These are phyloP conservation scores for Drosophila planitibia DNA, from an alignment of 2,888 invertebrate species.

Conservation along the genomic window DNA sequence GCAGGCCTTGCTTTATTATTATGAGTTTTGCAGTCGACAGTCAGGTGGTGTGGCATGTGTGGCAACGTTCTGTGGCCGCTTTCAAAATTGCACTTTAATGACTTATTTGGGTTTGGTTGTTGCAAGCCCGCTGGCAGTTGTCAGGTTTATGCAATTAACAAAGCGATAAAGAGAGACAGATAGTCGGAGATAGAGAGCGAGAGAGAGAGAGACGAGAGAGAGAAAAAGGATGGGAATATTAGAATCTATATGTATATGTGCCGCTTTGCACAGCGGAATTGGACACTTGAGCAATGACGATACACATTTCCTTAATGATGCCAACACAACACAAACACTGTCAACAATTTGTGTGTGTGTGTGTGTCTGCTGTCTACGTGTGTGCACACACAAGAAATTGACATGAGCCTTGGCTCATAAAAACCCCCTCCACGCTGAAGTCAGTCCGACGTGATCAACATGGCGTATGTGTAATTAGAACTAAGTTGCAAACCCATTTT, in stretches of 20 bases:
- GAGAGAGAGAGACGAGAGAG: constrained; percentile 11
- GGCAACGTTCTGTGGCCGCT: constrained; percentile 39
- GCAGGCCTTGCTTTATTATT: constrained; percentile 74
- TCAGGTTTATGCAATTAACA: constrained; percentile 54
- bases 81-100: constrained; percentile 79
- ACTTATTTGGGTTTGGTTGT: constrained; percentile 68
- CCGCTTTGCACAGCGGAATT: constrained; percentile 68
- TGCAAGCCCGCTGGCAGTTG: constrained; percentile 20
- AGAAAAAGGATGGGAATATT: not conserved
- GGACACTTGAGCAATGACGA: constrained; percentile 80
- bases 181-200: constrained; percentile 6
- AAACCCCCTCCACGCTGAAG: constrained; percentile 45
- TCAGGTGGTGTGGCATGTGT: constrained; percentile 7
- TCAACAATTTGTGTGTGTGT: constrained; percentile 15
- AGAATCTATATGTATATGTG: not conserved
- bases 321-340: constrained; percentile 52
- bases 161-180: constrained; percentile 34
- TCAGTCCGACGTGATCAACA: constrained; percentile 27
- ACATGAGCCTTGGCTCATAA: constrained; percentile 43
- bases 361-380: constrained; percentile 47
- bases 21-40: constrained; percentile 60
- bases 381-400: constrained; percentile 45
- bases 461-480: constrained; percentile 78
- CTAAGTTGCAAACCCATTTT: constrained; percentile 48
- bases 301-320: constrained; percentile 83